Evolutionary conservation across 2,113 vertebrate species (phyloP).

Genomic region (Lepidothrix coronata): DNA sequence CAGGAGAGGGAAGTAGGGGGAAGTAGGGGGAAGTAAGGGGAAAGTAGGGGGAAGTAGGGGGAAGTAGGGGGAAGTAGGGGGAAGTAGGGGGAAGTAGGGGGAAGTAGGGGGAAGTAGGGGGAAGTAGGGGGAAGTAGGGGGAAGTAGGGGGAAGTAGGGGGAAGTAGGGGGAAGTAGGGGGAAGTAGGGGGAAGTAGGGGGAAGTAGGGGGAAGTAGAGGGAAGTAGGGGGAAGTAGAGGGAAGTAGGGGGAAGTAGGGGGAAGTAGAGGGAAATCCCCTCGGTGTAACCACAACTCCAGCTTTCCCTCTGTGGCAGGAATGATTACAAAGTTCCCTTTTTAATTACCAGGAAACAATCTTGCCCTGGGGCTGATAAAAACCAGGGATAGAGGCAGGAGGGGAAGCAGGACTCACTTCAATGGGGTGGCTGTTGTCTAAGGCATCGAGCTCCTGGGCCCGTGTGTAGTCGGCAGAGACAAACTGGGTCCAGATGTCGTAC

Average conservation of each 20-base stretch:
- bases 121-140: background rate
- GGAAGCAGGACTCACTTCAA: constrained; percentile 64
- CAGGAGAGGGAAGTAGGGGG: background rate
- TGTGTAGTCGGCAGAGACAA: constrained; percentile 97
- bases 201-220: background rate
- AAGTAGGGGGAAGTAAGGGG: background rate
- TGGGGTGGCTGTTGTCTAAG: constrained; percentile 97
- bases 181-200: background rate
- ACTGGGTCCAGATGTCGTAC: constrained; percentile 99
- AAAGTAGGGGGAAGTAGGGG: background rate
- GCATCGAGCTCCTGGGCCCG: constrained; percentile 96
- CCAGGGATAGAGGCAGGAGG: background rate
- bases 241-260: background rate
- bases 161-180: background rate
- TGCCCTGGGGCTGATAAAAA: background rate
- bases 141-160: background rate
- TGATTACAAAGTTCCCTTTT: background rate
- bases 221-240: background rate
- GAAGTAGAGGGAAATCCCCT: background rate
- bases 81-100: background rate
- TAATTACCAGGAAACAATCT: background rate
- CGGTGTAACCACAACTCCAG: background rate
- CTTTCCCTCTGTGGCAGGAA: background rate
- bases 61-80: background rate
- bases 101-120: background rate